These are phyloP conservation scores for Deroptyus accipitrinus DNA, from an alignment of 2,113 vertebrate species.

Conservation along the genomic window DNA sequence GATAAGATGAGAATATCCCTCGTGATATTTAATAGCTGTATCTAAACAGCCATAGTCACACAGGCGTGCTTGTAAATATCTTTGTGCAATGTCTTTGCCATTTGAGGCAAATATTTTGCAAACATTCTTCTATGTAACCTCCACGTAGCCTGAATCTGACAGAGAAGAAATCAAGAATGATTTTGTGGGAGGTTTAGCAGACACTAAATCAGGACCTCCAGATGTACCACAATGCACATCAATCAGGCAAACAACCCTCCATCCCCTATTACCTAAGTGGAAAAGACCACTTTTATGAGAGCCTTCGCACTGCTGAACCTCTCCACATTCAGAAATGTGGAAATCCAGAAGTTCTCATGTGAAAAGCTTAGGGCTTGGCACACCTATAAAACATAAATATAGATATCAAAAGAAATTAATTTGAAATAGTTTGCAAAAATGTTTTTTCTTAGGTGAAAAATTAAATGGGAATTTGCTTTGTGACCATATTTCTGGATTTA, in stretches of 20 bases:
- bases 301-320: not conserved
- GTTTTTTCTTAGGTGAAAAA: not conserved
- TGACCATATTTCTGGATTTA: not conserved
- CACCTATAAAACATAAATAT: not conserved
- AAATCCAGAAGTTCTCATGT: not conserved
- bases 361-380: not conserved
- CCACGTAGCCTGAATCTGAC: rapidly evolving
- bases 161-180: not conserved
- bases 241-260: not conserved
- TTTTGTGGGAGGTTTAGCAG: not conserved
- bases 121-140: not conserved
- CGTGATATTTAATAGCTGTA: not conserved
- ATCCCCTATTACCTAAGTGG: not conserved
- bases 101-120: not conserved
- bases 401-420: not conserved
- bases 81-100: not conserved
- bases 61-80: rapidly evolving
- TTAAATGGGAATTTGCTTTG: not conserved
- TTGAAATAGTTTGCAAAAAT: not conserved
- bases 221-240: rapidly evolving
- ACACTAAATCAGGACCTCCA: not conserved
- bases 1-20: not conserved
- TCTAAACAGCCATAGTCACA: not conserved
- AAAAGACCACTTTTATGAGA: not conserved
- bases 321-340: not conserved